phyloP scores from a whole-genome alignment of 2,113 vertebrate genomes.

The Poeciliopsis prolifica region DNA sequence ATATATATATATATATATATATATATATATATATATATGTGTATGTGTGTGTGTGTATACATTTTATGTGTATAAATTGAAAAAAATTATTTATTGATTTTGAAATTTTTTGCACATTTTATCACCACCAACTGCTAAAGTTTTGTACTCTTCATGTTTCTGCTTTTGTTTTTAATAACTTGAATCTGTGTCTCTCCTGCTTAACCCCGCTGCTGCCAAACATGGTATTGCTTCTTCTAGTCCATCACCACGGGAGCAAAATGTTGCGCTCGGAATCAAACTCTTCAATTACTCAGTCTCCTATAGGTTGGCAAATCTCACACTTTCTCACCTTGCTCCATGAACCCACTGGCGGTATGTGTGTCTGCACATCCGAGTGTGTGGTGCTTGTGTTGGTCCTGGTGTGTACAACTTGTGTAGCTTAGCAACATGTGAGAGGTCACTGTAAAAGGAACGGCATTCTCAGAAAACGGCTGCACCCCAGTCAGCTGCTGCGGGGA shows the following conservation, averaged over 20 bases:
- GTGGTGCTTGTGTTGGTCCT: slow-evolving; percentile 62
- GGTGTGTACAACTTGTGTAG: slow-evolving; percentile 43
- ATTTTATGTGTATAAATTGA: no score
- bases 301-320: slow-evolving; percentile 99
- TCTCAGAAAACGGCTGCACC: slow-evolving; percentile 76
- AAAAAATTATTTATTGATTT: no score
- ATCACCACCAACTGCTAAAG: background rate
- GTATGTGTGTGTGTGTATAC: no score
- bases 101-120: no score
- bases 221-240: slow-evolving; percentile 95
- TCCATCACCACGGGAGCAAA: slow-evolving; percentile 99
- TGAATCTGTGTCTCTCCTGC: slow-evolving; percentile 58
- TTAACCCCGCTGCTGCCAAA: slow-evolving; percentile 76
- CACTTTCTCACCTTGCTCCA: slow-evolving; percentile 88
- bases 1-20: no score
- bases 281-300: slow-evolving; percentile 99
- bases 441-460: slow-evolving; percentile 79
- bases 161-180: slow-evolving; percentile 36
- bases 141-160: slow-evolving; percentile 25
- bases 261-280: slow-evolving; percentile 99
- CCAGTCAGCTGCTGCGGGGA: slow-evolving; percentile 55
- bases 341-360: slow-evolving; percentile 84
- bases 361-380: slow-evolving; percentile 75
- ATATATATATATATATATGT: no score
- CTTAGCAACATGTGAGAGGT: slow-evolving; percentile 44